A percentile compares a stretch with the other conserved stretches of the same genome.
phyloP scores from a whole-genome alignment of 2,113 vertebrate species.

The Pyxicephalus adspersus region DNA sequence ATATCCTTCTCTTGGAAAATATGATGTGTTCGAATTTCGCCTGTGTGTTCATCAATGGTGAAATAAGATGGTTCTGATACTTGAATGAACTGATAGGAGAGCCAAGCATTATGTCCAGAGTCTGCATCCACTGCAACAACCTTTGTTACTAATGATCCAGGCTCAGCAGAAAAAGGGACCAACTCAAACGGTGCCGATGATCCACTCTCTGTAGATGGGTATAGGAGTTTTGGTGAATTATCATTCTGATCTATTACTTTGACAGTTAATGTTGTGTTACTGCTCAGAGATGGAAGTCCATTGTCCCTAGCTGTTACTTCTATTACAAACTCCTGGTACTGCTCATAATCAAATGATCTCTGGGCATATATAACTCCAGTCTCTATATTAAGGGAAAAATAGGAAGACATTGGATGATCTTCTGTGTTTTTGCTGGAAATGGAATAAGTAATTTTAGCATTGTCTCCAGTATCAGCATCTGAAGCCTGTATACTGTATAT shows the following conservation, averaged over 20 bases:
- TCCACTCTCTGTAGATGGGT: conserved; percentile 32
- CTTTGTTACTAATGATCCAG: conserved; percentile 60
- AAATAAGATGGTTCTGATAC: conserved; percentile 17
- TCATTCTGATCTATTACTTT: conserved; percentile 51
- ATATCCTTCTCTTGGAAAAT: too few species aligned
- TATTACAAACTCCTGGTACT: too few species aligned
- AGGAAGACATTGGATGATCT: conserved; percentile 65
- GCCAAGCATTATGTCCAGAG: too few species aligned
- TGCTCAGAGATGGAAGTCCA: too few species aligned
- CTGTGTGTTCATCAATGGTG: conserved; percentile 57
- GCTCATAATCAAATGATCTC: conserved; percentile 54
- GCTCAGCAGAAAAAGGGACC: conserved; percentile 24
- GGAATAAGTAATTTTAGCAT: conserved; percentile 69
- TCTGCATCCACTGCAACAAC: too few species aligned
- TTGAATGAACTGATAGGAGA: conserved; percentile 3
- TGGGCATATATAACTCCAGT: conserved; percentile 65
- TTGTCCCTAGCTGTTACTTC: too few species aligned
- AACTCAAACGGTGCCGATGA: conserved; percentile 57
- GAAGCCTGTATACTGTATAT: conserved; percentile 1
- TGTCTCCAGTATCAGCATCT: conserved; percentile 54
- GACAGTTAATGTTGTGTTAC: too few species aligned
- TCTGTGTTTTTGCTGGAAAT: conserved; percentile 69
- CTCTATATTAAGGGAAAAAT: conserved; percentile 65
- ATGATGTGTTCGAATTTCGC: too few species aligned
- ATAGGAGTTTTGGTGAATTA: conserved; percentile 44